Evolutionary conservation across 2,888 invertebrate species (phyloP).

Genomic region (Linnaemya vulpina): DNA sequence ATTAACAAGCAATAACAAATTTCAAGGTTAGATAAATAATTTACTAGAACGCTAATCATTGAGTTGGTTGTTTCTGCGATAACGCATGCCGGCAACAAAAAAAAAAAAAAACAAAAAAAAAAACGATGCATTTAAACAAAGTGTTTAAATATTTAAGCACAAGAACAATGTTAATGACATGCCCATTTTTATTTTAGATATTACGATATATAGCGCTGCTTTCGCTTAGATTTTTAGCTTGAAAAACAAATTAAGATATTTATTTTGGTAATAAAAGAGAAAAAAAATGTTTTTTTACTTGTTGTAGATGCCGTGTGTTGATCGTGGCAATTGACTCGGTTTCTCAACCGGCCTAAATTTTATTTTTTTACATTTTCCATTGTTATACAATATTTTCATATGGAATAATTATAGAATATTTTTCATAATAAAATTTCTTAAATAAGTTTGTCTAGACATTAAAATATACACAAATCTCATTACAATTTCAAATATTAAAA

Average conservation of each 20-base stretch:
- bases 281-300: too few species aligned
- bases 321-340: too few species aligned
- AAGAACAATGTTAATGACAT: neutral
- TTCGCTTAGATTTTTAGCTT: neutral
- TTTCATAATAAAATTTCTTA: too few species aligned
- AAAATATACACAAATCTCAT: too few species aligned
- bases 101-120: slow-evolving; percentile 27
- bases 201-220: neutral
- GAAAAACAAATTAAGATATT: neutral
- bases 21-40: slow-evolving; percentile 68
- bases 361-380: too few species aligned
- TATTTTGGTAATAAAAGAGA: neutral
- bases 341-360: too few species aligned
- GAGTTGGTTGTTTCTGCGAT: slow-evolving; percentile 46
- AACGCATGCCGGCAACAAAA: slow-evolving; percentile 35
- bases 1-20: slow-evolving; percentile 49
- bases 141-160: slow-evolving; percentile 14
- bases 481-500: too few species aligned
- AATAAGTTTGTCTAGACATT: too few species aligned
- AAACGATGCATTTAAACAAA: slow-evolving; percentile 30
- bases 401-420: too few species aligned
- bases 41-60: slow-evolving; percentile 30
- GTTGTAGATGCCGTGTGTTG: neutral
- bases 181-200: slow-evolving; percentile 2
- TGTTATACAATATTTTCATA: too few species aligned